Conservation (phyloP, 2,888 invertebrate species). For the Agrotis clavis region DNA sequence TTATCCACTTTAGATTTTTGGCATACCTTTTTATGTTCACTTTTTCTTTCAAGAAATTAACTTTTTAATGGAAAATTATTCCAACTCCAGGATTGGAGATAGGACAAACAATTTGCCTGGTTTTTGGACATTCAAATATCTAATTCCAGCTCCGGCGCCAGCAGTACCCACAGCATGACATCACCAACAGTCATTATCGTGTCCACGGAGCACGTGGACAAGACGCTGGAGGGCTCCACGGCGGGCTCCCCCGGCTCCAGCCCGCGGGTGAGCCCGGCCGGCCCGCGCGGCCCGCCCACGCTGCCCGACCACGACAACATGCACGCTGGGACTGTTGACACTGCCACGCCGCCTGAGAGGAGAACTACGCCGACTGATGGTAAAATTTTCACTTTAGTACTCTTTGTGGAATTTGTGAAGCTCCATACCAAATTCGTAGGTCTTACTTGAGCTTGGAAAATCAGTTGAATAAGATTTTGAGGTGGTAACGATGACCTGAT, state of each 20-base stretch:
- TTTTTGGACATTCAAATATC: too few species aligned
- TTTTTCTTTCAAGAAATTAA: too few species aligned
- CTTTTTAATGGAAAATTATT: too few species aligned
- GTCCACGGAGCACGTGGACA: constrained; percentile 80
- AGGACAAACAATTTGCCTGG: too few species aligned
- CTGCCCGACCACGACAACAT: constrained; percentile 85
- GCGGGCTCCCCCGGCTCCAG: constrained; percentile 69
- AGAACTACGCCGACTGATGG: constrained; percentile 85
- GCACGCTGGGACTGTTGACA: constrained; percentile 82
- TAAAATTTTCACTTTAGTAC: constrained; percentile 54
- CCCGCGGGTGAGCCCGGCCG: too few species aligned
- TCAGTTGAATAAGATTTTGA: background rate
- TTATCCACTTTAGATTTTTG: background rate
- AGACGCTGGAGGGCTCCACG: constrained; percentile 77
- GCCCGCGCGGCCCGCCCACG: constrained; percentile 69
- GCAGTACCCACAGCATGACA: constrained; percentile 85
- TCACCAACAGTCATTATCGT: constrained; percentile 77
- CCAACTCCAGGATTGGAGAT: too few species aligned
- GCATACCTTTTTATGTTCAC: background rate
- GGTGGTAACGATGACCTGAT: background rate
- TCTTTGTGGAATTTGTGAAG: background rate
- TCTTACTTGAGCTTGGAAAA: background rate
- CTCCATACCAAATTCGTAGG: too few species aligned
- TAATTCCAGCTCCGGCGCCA: constrained; percentile 78
- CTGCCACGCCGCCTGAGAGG: constrained; percentile 76